Percentiles rank a stretch among this genome's conserved stretches.
Evolutionary conservation across 1,140 invertebrate species (phyloP).

Genomic region (Grapholita molesta): DNA sequence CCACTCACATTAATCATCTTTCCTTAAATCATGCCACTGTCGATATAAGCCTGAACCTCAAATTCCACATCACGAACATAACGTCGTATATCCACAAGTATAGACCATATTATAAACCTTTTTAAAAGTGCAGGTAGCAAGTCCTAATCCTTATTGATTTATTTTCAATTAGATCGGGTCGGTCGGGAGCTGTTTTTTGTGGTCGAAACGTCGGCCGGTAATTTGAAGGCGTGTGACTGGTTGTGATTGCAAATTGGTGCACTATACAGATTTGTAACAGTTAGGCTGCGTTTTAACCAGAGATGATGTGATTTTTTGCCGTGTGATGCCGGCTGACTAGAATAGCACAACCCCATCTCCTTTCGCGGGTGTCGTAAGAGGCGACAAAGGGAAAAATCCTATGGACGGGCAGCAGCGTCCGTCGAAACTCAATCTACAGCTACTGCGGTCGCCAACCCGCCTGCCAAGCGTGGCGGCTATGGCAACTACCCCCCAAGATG

Average conservation of each 20-base stretch:
- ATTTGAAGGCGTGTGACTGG: constrained; percentile 14
- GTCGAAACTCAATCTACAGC: no score
- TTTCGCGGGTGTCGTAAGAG: no score
- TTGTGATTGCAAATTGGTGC: constrained; percentile 5
- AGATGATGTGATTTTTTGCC: no score
- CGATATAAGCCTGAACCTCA: not conserved
- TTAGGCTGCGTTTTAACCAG: no score
- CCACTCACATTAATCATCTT: not conserved
- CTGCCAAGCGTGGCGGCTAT: no score
- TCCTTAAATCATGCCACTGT: not conserved
- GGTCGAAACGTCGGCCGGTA: not conserved
- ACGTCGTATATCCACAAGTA: not conserved
- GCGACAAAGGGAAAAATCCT: no score
- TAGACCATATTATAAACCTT: not conserved
- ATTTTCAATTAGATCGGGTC: constrained; percentile 20
- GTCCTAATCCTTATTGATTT: constrained; percentile 19
- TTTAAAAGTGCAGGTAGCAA: not conserved
- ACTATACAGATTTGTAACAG: not conserved
- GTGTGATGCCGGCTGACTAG: no score
- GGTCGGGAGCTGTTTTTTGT: constrained; percentile 4
- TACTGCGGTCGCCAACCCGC: no score
- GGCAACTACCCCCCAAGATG: no score
- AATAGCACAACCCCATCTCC: no score
- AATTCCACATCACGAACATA: not conserved
- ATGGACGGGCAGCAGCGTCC: no score